These are phyloP conservation scores for Cylas formicarius DNA, from an alignment of 1,140 invertebrate species.

Conservation along the genomic window DNA sequence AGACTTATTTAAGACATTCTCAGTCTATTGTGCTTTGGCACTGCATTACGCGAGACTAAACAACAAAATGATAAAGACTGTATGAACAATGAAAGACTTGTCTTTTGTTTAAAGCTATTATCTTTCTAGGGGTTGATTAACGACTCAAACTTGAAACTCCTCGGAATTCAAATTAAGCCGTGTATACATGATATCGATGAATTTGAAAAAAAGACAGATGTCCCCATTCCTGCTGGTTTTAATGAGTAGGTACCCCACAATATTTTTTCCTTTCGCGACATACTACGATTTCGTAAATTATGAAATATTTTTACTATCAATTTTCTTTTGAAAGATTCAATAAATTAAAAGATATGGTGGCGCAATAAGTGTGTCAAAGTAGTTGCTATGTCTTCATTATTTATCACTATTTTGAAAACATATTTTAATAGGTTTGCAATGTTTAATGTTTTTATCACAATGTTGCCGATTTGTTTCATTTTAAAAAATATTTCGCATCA, in stretches of 20 bases:
- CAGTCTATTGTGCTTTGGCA: constrained; percentile 39
- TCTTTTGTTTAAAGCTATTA: not conserved
- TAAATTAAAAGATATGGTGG: too few species aligned
- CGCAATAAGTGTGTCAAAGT: too few species aligned
- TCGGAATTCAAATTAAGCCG: constrained; percentile 25
- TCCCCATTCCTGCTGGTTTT: constrained; percentile 20
- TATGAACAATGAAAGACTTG: constrained; percentile 6
- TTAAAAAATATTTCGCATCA: too few species aligned
- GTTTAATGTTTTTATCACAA: too few species aligned
- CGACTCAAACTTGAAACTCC: constrained; percentile 16
- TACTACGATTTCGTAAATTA: not conserved
- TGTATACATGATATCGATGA: constrained; percentile 25
- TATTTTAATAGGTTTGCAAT: too few species aligned
- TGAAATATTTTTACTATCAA: not conserved
- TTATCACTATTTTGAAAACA: too few species aligned
- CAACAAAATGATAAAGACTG: constrained; percentile 23
- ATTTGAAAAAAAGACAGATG: constrained; percentile 17
- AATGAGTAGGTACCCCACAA: constrained; percentile 20
- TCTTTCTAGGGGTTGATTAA: constrained; percentile 18
- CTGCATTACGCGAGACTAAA: constrained; percentile 24
- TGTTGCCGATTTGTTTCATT: too few species aligned
- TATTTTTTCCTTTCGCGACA: too few species aligned
- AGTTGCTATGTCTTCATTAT: too few species aligned
- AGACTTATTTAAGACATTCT: constrained; percentile 46
- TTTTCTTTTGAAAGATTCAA: too few species aligned